Conservation (phyloP, 2,888 invertebrate species). For the Agrochola macilenta region DNA sequence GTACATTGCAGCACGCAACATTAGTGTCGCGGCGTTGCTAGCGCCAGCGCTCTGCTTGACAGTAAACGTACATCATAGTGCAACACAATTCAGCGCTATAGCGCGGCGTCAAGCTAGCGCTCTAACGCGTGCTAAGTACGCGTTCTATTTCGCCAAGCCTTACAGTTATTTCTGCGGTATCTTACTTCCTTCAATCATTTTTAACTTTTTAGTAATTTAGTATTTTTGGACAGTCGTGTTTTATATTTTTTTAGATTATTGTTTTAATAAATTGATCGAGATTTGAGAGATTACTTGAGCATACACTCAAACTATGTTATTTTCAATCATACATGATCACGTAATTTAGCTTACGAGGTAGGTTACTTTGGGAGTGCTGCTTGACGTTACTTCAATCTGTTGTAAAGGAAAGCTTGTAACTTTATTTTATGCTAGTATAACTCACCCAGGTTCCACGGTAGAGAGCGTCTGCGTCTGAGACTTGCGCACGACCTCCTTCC, state of each 20-base stretch:
- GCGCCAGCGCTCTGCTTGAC: too few species aligned
- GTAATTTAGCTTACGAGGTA: neutral
- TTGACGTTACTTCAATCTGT: neutral
- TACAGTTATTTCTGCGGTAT: neutral
- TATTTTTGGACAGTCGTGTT: neutral
- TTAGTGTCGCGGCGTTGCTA: too few species aligned
- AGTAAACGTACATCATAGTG: too few species aligned
- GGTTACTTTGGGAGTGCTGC: neutral
- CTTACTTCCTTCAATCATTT: neutral
- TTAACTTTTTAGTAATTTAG: neutral
- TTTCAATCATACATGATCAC: neutral
- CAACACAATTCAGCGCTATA: too few species aligned
- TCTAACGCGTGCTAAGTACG: too few species aligned
- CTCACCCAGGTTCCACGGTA: constrained; percentile 87
- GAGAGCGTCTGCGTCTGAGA: constrained; percentile 92
- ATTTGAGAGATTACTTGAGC: neutral
- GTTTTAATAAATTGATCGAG: neutral
- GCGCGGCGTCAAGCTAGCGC: too few species aligned
- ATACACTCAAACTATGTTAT: neutral
- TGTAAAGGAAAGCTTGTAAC: neutral
- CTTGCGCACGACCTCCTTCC: constrained; percentile 99
- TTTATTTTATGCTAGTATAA: neutral
- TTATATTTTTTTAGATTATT: neutral
- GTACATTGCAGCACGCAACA: too few species aligned
- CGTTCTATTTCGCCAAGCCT: too few species aligned